Evolutionary conservation across 2,797 vertebrate species (phyloP).

Genomic region (Poliocrania exsul): DNA sequence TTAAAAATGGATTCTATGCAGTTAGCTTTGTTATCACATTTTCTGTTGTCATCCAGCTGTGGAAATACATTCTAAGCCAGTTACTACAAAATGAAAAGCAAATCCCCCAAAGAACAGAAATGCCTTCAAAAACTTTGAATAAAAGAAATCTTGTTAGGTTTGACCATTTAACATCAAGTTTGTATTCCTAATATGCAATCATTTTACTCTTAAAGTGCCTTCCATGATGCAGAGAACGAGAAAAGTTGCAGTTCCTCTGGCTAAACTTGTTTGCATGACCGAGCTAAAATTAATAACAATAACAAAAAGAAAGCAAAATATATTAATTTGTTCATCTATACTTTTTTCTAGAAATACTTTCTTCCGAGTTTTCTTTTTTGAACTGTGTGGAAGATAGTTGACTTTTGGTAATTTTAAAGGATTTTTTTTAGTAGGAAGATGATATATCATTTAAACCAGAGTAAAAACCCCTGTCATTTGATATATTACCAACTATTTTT

Average conservation of each 20-base stretch:
- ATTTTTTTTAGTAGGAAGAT: neutral
- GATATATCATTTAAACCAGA: neutral
- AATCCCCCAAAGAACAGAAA: neutral
- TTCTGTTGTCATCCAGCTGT: neutral
- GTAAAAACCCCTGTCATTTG: neutral
- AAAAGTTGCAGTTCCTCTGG: neutral
- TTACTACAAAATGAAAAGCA: neutral
- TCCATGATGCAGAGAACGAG: neutral
- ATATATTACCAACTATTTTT: neutral
- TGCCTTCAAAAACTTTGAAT: neutral
- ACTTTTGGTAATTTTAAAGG: neutral
- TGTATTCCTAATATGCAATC: neutral
- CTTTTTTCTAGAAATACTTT: neutral
- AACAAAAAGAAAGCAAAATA: neutral
- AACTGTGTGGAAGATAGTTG: neutral
- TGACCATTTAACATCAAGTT: neutral
- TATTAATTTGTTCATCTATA: fast-evolving
- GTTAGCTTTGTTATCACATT: neutral
- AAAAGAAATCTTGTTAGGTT: neutral
- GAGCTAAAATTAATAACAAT: neutral
- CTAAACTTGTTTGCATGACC: neutral
- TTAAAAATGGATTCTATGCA: neutral
- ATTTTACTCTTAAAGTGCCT: neutral
- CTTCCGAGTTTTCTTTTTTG: neutral
- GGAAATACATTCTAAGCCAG: neutral